Evolutionary conservation across 2,888 invertebrate genomes (phyloP).

Genomic region (Platypus cylindrus): DNA sequence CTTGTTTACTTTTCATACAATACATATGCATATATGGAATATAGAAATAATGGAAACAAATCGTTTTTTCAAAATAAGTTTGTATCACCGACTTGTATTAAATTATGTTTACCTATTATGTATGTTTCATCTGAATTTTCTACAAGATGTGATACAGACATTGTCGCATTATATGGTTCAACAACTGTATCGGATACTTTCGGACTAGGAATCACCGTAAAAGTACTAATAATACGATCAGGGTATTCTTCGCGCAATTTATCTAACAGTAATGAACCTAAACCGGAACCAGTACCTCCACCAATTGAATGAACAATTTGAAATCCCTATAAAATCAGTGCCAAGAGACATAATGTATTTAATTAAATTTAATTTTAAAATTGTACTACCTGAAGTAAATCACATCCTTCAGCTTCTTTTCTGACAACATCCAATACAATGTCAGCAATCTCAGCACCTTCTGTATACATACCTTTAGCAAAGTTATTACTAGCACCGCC

Average conservation of each 20-base stretch:
- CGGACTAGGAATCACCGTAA: constrained; percentile 53
- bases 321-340: constrained; percentile 48
- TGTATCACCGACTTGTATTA: no score
- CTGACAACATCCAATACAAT: constrained; percentile 51
- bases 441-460: constrained; percentile 62
- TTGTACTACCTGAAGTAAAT: constrained; percentile 50
- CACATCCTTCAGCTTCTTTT: constrained; percentile 60
- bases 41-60: no score
- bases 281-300: constrained; percentile 64
- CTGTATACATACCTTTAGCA: constrained; percentile 64
- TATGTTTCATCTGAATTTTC: constrained; percentile 50
- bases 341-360: background rate
- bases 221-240: constrained; percentile 63
- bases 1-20: no score
- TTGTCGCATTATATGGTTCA: constrained; percentile 50
- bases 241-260: constrained; percentile 68
- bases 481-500: constrained; percentile 68
- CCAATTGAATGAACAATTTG: constrained; percentile 62
- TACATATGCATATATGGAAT: no score
- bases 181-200: constrained; percentile 53
- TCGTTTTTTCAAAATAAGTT: no score
- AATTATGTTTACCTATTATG: constrained; percentile 31
- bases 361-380: background rate
- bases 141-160: constrained; percentile 44
- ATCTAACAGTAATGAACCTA: constrained; percentile 51